Base-by-base conservation (phyloP, 2,113 vertebrate species). In the Pavo muticus region DNA sequence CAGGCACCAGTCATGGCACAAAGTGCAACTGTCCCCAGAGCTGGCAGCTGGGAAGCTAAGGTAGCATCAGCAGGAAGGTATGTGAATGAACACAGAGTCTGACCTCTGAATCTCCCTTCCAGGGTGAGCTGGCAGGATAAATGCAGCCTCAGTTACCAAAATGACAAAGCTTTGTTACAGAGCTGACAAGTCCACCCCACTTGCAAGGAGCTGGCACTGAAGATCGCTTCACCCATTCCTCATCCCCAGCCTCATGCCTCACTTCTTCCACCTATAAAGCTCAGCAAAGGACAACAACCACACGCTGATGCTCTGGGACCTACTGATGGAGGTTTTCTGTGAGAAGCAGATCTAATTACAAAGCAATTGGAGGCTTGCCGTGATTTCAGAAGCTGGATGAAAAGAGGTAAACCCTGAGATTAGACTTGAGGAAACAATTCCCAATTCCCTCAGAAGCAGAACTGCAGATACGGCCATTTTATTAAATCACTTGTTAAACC, bases 1-100 rank as follows among this genome's bases (percentile, higher is more conserved):
- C 2, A 9, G 2, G 21, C 5, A 72, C 52, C 14, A 13, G 30
- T 9, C 10, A 5, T 0, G 2, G 59, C 52, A 21, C 1, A 1
- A 4, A 44, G 61, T 0, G 1, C 3, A 11, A 5, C 52, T 21
- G 19, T 44, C 27, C 27, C 32, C 44, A 40, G 21, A 40, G 20
- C 24, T 10, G 37, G 39, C 11, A 56, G 20, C 44, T 29, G n/a
- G n/a, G 35, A 56, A 56, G 39, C 18, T 29, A 42, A 39, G 27
- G 68, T 4, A 44, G 20, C 56, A 25, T 39, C 68, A 37, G 4
- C 2, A 11, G 3, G 9, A 4, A 72, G 70, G 11, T 18, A 14
- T 7, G 32, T 1, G 39, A 69, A 44, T 2, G 23, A 54, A 3
- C 67, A 8, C 39, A 78, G 32, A 23, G 2, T 37, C 15, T 60